A percentile compares a stretch with the other conserved stretches of the same genome.
phyloP scores from a whole-genome alignment of 2,888 invertebrate species.

The Chymomyza amoena region DNA sequence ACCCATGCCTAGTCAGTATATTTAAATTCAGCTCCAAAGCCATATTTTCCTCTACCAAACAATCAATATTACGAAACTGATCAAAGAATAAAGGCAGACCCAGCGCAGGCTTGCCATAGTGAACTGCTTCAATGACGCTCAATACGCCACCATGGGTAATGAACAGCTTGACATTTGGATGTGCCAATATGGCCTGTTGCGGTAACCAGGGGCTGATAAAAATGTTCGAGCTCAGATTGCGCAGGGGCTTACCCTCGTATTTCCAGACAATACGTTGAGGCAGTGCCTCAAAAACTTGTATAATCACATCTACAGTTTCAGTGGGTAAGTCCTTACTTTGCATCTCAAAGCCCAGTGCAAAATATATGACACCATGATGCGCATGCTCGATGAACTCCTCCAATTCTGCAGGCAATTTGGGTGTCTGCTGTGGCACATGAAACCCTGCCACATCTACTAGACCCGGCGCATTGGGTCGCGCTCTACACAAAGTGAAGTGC shows the following conservation, averaged over 20 bases:
- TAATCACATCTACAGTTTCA: constrained; percentile 44
- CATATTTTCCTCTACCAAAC: constrained; percentile 74
- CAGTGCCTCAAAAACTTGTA: constrained; percentile 44
- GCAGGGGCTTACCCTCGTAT: constrained; percentile 71
- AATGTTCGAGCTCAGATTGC: constrained; percentile 54
- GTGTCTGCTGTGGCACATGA: constrained; percentile 65
- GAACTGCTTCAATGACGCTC: constrained; percentile 78
- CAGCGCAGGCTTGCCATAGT: constrained; percentile 79
- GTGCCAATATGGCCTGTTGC: constrained; percentile 78
- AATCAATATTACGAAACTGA: constrained; percentile 79
- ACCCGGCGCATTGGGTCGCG: constrained; percentile 72
- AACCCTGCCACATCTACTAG: constrained; percentile 76
- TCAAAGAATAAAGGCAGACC: constrained; percentile 80
- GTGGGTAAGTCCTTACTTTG: constrained; percentile 54
- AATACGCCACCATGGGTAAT: constrained; percentile 79
- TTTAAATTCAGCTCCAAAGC: constrained; percentile 72
- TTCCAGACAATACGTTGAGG: constrained; percentile 78
- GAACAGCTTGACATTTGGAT: constrained; percentile 79
- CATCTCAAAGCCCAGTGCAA: constrained; percentile 78
- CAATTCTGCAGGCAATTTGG: constrained; percentile 65
- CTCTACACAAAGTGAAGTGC: constrained; percentile 68
- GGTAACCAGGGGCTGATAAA: constrained; percentile 76
- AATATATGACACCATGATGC: constrained; percentile 78
- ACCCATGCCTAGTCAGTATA: constrained; percentile 63
- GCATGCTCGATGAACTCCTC: constrained; percentile 76